Base-by-base conservation (phyloP, 1,140 invertebrate species). In the Eupeodes corollae region DNA sequence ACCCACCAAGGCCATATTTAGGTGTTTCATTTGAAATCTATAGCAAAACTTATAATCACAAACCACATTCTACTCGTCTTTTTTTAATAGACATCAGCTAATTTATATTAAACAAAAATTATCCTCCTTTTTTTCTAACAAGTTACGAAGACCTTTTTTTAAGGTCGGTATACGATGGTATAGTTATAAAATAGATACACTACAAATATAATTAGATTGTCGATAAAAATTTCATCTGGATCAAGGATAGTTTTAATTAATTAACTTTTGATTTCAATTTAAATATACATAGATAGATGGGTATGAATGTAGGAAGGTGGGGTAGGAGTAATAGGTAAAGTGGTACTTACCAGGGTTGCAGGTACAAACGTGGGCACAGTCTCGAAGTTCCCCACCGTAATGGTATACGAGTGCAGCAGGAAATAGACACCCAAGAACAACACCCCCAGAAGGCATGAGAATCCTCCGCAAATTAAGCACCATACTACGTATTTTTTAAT, bases 281-380 rank as follows among this genome's bases (percentile, higher is more conserved):
- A 19, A 16, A 42, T 10, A 8, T 3, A 13, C 2, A 35, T 35
- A 40, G 12, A 40, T 14, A 18, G 14, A 15, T 18, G 21, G 38
- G 38, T 15, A 40, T 19, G 38, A 40, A 6, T n/a, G 11, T n/a
- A 42, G 30, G 12, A 30, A 18, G 30, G 16, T 13, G 8, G 16
- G 11, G 38, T 8, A 40, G n/a, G n/a, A 42, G 19, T 42, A 1
- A 50, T 26, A n/a, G 6, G 3, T 31, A 35, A 43, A 1, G n/a
- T 21, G 14, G 16, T 33, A 56, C 69, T 78, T 70, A 85, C 83
- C 80, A 87, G 78, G 31, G 82, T 77, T 46, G 84, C 84, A 32
- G 85, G 84, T 50, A 88, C 82, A 67, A 87, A 88, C 31, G 83
- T 85, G 38, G 85, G 85, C 39, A 88, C 82, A n/a, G 84, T 87